A percentile compares a stretch with the other conserved stretches of the same genome.
phyloP scores from a whole-genome alignment of 1,140 invertebrate species.

The Drosophila prosaltans region DNA sequence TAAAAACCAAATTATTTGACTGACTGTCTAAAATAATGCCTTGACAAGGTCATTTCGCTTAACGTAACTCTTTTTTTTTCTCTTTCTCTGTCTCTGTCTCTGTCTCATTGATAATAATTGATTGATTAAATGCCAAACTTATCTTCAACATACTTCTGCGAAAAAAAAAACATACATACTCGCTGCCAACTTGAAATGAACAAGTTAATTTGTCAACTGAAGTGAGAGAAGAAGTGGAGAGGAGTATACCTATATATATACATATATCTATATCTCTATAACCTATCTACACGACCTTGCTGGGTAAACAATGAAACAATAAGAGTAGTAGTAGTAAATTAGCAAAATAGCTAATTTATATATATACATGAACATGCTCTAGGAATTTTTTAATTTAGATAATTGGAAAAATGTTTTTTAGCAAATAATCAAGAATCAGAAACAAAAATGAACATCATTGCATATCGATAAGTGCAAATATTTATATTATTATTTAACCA shows the following conservation, averaged over 20 bases:
- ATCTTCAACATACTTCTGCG: slow-evolving; percentile 30
- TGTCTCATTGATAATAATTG: neutral
- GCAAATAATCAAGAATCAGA: slow-evolving; percentile 23
- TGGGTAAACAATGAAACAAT: slow-evolving; percentile 33
- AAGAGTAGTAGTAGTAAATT: slow-evolving; percentile 48
- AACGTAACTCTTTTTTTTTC: neutral
- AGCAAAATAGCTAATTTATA: slow-evolving; percentile 29
- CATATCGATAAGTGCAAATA: too few species aligned
- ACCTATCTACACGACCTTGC: slow-evolving; percentile 57
- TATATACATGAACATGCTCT: slow-evolving; percentile 36
- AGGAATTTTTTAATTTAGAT: slow-evolving; percentile 80
- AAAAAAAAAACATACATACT: slow-evolving; percentile 4
- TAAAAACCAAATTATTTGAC: too few species aligned
- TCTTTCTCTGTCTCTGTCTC: neutral
- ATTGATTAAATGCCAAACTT: slow-evolving; percentile 69
- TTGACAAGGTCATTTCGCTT: too few species aligned
- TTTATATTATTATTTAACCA: slow-evolving; percentile 50
- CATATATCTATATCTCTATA: slow-evolving; percentile 40
- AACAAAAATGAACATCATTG: slow-evolving; percentile 28
- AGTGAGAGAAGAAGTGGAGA: slow-evolving; percentile 19
- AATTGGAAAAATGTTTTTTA: slow-evolving; percentile 59
- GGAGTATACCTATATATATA: slow-evolving; percentile 24
- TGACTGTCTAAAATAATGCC: too few species aligned
- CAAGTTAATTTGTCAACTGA: slow-evolving; percentile 69
- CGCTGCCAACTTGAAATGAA: slow-evolving; percentile 45